phyloP scores from a whole-genome alignment of 2,888 invertebrate species.

The Pammene fasciana region DNA sequence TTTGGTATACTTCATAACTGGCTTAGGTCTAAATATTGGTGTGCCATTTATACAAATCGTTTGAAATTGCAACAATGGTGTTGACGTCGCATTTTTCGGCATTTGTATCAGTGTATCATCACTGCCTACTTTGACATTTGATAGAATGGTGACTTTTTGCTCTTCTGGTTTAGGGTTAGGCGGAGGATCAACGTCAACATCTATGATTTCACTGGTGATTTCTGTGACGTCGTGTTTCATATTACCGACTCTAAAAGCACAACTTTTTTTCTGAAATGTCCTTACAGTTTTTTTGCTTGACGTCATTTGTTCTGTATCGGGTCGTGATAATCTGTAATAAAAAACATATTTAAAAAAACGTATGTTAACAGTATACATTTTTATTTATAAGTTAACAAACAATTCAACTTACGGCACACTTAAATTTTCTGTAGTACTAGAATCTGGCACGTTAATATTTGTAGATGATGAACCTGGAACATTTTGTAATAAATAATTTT shows the following conservation, averaged over 20 bases:
- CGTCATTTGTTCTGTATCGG: constrained; percentile 49
- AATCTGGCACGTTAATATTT: constrained; percentile 63
- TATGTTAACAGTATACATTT: too few species aligned
- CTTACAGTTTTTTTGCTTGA: constrained; percentile 43
- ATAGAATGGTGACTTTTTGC: constrained; percentile 71
- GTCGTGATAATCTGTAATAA: constrained; percentile 53
- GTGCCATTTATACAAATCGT: constrained; percentile 72
- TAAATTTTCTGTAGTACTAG: constrained; percentile 64
- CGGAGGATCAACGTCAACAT: constrained; percentile 43
- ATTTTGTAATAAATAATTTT: constrained; percentile 3
- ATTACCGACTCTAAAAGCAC: constrained; percentile 48
- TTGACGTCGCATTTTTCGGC: constrained; percentile 61
- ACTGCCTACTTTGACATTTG: constrained; percentile 71
- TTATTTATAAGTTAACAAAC: not conserved
- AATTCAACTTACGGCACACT: constrained; percentile 59
- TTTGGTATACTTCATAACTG: constrained; percentile 56
- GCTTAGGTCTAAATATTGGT: constrained; percentile 63
- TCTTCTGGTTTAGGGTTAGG: constrained; percentile 54
- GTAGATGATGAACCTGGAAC: constrained; percentile 54
- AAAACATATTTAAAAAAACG: not conserved
- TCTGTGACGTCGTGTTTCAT: constrained; percentile 41
- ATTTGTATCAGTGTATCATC: constrained; percentile 50
- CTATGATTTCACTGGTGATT: constrained; percentile 35
- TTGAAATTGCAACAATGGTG: constrained; percentile 66
- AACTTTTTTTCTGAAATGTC: constrained; percentile 46